Base-by-base conservation (phyloP, 1,140 invertebrate genomes). In the Octopus sinensis region DNA sequence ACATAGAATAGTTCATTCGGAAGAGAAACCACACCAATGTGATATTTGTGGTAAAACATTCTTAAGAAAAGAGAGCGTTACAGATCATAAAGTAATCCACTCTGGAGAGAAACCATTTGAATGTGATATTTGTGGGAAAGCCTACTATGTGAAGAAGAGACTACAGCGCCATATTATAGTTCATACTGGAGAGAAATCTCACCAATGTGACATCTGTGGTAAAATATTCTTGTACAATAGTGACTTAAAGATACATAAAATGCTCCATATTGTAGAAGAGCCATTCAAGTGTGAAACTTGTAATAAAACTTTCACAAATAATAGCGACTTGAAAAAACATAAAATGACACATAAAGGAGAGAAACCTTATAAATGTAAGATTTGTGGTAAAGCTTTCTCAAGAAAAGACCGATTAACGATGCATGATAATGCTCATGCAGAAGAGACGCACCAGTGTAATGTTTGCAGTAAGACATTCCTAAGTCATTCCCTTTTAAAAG, bases 311-410 rank as follows among this genome's bases (percentile, higher is more conserved):
- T 68, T 68, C n/a, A 68, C 12, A 68, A 68, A n/a, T 68, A 13
- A 12, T 68, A 13, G 62, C 3, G 62, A 68, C 12, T 68, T 68
- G n/a, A 68, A 12, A 13, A 12, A n/a, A 3, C 62, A 68, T 68
- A 68, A 13, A 68, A 3, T 13, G n/a, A 68, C 62, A 12, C 62
- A 68, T n/a, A 68, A 12, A 3, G 62, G 62, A 13, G 62, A 68
- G n/a, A 68, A 68, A n/a, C 62, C 62, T 68, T 68, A 68, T 68
- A 68, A n/a, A 1, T 68, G 62, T 68, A 68, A 68, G 62, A 68
- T 3, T 1, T 68, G 62, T 68, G 62, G 62, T 12, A 68, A 68
- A 68, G n/a, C 12, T 1, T 68, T 68, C n/a, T n/a, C 62, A 12
- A 12, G n/a, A n/a, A 13, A 12, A 2, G 62, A n/a, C n/a, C n/a